phyloP scores from a whole-genome alignment of 2,797 vertebrate genomes.

The Tenualosa ilisha region DNA sequence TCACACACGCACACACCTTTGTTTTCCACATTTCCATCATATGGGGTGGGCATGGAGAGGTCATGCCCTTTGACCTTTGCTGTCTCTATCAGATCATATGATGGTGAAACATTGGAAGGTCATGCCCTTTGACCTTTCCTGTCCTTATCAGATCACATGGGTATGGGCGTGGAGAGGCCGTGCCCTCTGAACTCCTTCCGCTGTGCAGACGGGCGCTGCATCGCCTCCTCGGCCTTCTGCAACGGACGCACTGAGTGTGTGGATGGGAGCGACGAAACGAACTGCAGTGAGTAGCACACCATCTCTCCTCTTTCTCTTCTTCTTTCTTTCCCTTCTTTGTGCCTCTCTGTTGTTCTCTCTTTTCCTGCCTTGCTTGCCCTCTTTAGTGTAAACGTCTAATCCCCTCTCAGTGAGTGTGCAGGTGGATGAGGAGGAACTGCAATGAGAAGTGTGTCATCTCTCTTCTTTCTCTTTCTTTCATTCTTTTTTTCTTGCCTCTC shows the following conservation, averaged over 20 bases:
- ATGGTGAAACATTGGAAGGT: not conserved
- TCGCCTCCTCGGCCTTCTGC: conserved; percentile 1
- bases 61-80: not conserved
- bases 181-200: conserved; percentile 12
- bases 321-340: too few relatives aligned
- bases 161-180: not conserved
- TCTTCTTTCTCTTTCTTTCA: not conserved
- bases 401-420: too few relatives aligned
- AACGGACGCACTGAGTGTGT: not conserved
- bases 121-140: not conserved
- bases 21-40: too few relatives aligned
- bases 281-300: conserved; percentile 8
- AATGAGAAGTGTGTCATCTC: too few relatives aligned
- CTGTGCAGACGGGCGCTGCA: not conserved
- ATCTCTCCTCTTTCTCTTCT: not conserved
- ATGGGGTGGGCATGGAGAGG: not conserved
- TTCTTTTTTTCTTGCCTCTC: not conserved
- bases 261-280: not conserved
- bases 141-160: not conserved
- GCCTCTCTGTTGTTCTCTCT: too few relatives aligned
- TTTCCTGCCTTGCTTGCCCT: not conserved
- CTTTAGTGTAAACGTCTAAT: not conserved
- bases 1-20: not conserved
- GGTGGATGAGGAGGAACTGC: too few relatives aligned
- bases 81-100: not conserved